These are phyloP conservation scores for Centrocercus urophasianus DNA, from an alignment of 2,113 vertebrate genomes.

Conservation along the genomic window DNA sequence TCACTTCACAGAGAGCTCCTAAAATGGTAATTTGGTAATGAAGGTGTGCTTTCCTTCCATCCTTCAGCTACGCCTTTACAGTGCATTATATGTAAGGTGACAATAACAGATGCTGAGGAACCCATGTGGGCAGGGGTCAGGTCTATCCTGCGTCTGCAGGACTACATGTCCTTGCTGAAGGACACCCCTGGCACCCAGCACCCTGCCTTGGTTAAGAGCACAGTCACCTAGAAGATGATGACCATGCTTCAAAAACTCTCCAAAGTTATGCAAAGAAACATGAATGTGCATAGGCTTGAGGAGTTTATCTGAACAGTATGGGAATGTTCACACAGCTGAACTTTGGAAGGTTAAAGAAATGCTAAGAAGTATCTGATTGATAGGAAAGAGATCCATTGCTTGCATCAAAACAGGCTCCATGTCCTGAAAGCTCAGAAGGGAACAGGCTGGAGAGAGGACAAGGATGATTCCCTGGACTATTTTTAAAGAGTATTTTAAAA, in stretches of 20 bases:
- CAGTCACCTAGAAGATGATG: neutral
- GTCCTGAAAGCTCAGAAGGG: neutral
- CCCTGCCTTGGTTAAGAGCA: neutral
- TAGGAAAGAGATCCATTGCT: neutral
- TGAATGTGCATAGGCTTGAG: neutral
- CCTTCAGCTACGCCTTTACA: neutral
- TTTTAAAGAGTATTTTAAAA: constrained; percentile 35
- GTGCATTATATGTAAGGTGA: accelerated
- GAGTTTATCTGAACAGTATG: neutral
- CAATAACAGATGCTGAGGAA: neutral
- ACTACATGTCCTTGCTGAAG: neutral
- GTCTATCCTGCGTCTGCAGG: neutral
- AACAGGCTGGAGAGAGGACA: neutral
- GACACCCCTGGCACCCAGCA: neutral
- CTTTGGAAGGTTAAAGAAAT: neutral
- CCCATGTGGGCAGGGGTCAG: neutral
- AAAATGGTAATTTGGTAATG: neutral
- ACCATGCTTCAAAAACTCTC: neutral
- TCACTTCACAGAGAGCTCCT: neutral
- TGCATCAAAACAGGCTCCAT: accelerated
- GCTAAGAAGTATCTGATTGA: neutral
- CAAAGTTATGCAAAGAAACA: neutral
- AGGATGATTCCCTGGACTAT: neutral
- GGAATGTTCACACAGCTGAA: neutral
- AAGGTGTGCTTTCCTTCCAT: neutral